Evolutionary conservation across 2,888 invertebrate genomes (phyloP).

Genomic region (Tridacna gigas): DNA sequence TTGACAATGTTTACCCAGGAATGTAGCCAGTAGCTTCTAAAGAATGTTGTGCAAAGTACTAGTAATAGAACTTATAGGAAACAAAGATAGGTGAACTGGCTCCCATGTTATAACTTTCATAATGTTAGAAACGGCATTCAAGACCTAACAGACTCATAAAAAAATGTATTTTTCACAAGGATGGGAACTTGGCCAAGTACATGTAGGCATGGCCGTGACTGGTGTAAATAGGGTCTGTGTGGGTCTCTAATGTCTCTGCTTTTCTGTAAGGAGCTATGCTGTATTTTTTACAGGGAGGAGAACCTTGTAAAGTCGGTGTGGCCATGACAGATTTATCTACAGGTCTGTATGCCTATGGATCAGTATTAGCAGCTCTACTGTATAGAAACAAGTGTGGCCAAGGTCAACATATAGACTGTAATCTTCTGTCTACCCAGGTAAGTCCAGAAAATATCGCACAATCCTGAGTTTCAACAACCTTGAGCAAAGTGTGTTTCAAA

Average conservation of each 20-base stretch:
- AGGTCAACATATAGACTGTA: conserved; percentile 97
- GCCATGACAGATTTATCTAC: conserved; percentile 97
- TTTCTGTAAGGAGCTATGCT: too few relatives aligned
- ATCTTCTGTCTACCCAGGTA: conserved; percentile 95
- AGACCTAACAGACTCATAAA: not conserved
- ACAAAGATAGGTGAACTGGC: too few relatives aligned
- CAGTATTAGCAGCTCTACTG: conserved; percentile 95
- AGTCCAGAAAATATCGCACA: not conserved
- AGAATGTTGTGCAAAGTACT: too few relatives aligned
- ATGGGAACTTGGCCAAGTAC: not conserved
- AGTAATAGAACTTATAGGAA: too few relatives aligned
- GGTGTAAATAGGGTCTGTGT: too few relatives aligned
- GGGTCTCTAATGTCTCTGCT: too few relatives aligned
- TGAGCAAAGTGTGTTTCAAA: too few relatives aligned
- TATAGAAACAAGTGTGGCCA: conserved; percentile 91
- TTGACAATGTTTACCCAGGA: too few relatives aligned
- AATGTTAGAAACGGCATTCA: too few relatives aligned
- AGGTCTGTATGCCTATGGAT: conserved; percentile 97
- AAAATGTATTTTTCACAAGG: not conserved
- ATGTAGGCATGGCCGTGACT: not conserved
- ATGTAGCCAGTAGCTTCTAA: too few relatives aligned
- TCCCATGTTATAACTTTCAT: too few relatives aligned
- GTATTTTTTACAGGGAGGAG: conserved; percentile 86
- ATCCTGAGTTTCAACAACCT: too few relatives aligned
- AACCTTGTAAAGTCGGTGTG: conserved; percentile 96